A percentile compares a stretch with the other conserved stretches of the same genome.
Evolutionary conservation across 2,113 vertebrate species (phyloP).

Genomic region (Phalacrocorax aristotelis): DNA sequence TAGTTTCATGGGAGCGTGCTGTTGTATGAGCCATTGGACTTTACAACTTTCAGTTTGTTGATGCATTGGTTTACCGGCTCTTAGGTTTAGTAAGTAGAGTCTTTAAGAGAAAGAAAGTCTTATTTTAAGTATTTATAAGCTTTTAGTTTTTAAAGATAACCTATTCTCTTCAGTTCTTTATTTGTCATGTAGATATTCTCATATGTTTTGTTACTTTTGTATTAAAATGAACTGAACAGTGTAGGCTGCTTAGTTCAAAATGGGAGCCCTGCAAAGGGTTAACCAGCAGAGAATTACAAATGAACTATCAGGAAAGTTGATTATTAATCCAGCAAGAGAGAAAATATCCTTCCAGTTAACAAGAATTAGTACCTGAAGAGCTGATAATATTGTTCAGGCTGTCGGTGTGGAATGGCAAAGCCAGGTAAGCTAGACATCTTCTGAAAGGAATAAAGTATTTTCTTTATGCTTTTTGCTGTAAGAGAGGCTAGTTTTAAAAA

Average conservation of each 20-base stretch:
- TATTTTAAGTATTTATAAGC: neutral
- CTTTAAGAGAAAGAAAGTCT: neutral
- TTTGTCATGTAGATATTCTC: neutral
- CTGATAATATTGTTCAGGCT: constrained; percentile 80
- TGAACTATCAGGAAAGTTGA: constrained; percentile 95
- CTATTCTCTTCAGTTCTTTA: neutral
- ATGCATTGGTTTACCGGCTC: constrained; percentile 8
- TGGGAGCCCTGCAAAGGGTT: constrained; percentile 83
- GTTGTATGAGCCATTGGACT: neutral
- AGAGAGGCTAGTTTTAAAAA: neutral
- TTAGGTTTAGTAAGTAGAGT: constrained; percentile 17
- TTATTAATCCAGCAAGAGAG: constrained; percentile 91
- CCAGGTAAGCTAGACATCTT: constrained; percentile 79
- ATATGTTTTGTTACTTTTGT: neutral
- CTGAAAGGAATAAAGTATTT: constrained; percentile 3
- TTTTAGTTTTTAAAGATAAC: neutral
- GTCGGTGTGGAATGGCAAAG: constrained; percentile 79
- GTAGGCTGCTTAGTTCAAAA: neutral
- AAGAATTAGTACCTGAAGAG: constrained; percentile 81
- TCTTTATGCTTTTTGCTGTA: neutral
- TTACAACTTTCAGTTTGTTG: constrained; percentile 17
- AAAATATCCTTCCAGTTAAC: constrained; percentile 83
- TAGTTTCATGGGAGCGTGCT: neutral
- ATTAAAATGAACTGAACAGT: neutral
- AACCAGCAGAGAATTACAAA: constrained; percentile 98